Percentiles rank a stretch among this genome's conserved stretches.
These are phyloP conservation scores for Pelodiscus sinensis DNA, from an alignment of 2,113 vertebrate species.

Conservation along the genomic window DNA sequence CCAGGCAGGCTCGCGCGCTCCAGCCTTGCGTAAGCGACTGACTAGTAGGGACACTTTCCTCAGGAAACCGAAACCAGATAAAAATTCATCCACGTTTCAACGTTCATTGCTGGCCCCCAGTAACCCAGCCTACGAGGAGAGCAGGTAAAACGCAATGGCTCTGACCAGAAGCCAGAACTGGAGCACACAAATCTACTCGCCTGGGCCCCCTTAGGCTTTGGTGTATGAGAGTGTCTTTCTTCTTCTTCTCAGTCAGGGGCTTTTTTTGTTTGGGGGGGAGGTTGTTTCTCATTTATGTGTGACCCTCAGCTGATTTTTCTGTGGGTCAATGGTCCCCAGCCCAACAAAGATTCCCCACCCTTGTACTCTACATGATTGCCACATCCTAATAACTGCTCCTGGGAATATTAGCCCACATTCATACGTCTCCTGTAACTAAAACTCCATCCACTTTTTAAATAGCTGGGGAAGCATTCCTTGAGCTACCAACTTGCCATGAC, in stretches of 20 bases:
- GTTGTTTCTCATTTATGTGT: too few relatives aligned
- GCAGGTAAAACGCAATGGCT: rapidly evolving
- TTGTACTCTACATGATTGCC: not conserved
- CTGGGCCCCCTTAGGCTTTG: too few relatives aligned
- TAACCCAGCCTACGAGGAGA: not conserved
- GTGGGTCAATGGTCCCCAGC: too few relatives aligned
- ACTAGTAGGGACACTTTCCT: not conserved
- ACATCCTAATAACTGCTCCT: not conserved
- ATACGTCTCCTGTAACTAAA: not conserved
- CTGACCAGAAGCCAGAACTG: not conserved
- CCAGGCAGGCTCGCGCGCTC: not conserved
- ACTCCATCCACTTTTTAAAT: not conserved
- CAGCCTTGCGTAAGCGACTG: rapidly evolving
- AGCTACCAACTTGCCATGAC: constrained; percentile 46
- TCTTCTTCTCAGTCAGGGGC: too few relatives aligned
- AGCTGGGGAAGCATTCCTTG: not conserved
- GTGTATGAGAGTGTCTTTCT: too few relatives aligned
- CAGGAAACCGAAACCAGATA: rapidly evolving
- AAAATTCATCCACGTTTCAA: not conserved
- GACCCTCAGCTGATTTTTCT: too few relatives aligned
- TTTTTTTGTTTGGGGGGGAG: too few relatives aligned
- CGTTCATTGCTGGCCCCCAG: rapidly evolving
- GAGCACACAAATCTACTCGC: too few relatives aligned
- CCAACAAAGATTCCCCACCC: too few relatives aligned
- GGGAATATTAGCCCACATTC: rapidly evolving